Conservation (phyloP, 1,140 invertebrate genomes). For the Galendromus occidentalis region DNA sequence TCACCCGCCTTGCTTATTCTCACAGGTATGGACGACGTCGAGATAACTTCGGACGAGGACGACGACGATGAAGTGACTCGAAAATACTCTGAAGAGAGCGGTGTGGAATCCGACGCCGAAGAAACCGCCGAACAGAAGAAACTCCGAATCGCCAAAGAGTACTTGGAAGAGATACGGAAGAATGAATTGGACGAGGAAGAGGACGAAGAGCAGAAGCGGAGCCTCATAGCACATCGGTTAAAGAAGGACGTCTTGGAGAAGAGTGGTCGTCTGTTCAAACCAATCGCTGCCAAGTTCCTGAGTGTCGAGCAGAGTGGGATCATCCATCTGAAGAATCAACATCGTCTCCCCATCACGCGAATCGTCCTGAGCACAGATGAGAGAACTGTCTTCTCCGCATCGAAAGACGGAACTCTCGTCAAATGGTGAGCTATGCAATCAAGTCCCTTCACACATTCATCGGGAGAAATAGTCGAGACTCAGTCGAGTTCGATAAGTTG, state of each 20-base stretch:
- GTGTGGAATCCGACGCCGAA: slow-evolving; percentile 33
- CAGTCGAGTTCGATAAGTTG: neutral
- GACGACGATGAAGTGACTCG: neutral
- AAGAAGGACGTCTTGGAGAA: slow-evolving; percentile 47
- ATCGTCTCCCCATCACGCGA: slow-evolving; percentile 57
- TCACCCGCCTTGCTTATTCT: too few relatives aligned
- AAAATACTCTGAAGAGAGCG: slow-evolving; percentile 12
- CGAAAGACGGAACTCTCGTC: slow-evolving; percentile 65
- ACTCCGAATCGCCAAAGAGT: slow-evolving; percentile 62
- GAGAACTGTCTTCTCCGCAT: slow-evolving; percentile 53
- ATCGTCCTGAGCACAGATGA: slow-evolving; percentile 52
- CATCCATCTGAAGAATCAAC: slow-evolving; percentile 26
- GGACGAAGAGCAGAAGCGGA: slow-evolving; percentile 32
- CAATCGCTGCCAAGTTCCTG: slow-evolving; percentile 15
- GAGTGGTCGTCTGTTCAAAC: slow-evolving; percentile 10
- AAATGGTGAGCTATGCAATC: slow-evolving; percentile 56
- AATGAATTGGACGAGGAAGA: slow-evolving; percentile 42
- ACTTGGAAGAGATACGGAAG: slow-evolving; percentile 60
- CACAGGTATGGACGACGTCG: neutral
- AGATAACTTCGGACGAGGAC: slow-evolving; percentile 1
- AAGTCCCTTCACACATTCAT: neutral
- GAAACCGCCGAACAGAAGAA: slow-evolving; percentile 71
- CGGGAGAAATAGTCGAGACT: neutral
- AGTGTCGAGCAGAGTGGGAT: slow-evolving; percentile 3
- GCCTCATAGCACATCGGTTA: slow-evolving; percentile 26